Percentiles rank a stretch among this genome's conserved stretches.
phyloP scores from a whole-genome alignment of 2,888 invertebrate species.

The Diaprepes abbreviatus region DNA sequence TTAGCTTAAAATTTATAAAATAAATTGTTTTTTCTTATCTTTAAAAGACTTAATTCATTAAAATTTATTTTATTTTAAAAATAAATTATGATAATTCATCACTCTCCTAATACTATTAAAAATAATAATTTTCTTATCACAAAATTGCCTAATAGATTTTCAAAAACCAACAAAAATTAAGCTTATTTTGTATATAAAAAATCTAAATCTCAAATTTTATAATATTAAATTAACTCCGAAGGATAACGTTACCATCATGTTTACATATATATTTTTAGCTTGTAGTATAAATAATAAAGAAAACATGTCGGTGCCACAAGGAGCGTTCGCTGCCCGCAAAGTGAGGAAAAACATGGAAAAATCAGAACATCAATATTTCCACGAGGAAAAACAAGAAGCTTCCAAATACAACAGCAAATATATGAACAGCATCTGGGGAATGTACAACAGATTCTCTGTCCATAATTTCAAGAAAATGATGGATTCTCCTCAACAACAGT shows the following conservation, averaged over 20 bases:
- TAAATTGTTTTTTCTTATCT: too few species aligned
- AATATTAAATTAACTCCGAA: not conserved
- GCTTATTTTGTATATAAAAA: not conserved
- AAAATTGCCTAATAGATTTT: too few species aligned
- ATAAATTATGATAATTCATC: too few species aligned
- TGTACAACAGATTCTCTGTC: slow-evolving; percentile 89
- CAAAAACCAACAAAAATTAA: too few species aligned
- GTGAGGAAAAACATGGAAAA: slow-evolving; percentile 75
- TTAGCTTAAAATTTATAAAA: too few species aligned
- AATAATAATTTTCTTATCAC: not conserved
- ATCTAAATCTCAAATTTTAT: not conserved
- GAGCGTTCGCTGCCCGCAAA: slow-evolving; percentile 80
- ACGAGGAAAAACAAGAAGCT: slow-evolving; percentile 65
- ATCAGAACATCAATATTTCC: slow-evolving; percentile 68
- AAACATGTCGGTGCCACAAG: slow-evolving; percentile 82
- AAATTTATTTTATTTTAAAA: too few species aligned
- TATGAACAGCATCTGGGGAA: slow-evolving; percentile 94
- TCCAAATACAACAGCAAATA: slow-evolving; percentile 86
- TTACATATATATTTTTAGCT: slow-evolving; percentile 38
- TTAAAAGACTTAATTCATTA: too few species aligned
- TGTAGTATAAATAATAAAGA: slow-evolving; percentile 41
- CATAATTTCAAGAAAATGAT: slow-evolving; percentile 88
- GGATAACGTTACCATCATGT: not conserved
- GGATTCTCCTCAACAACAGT: slow-evolving; percentile 64
- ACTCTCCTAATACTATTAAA: not conserved